Base-by-base conservation (phyloP, 2,888 invertebrate species). In the Oligia latruncula region DNA sequence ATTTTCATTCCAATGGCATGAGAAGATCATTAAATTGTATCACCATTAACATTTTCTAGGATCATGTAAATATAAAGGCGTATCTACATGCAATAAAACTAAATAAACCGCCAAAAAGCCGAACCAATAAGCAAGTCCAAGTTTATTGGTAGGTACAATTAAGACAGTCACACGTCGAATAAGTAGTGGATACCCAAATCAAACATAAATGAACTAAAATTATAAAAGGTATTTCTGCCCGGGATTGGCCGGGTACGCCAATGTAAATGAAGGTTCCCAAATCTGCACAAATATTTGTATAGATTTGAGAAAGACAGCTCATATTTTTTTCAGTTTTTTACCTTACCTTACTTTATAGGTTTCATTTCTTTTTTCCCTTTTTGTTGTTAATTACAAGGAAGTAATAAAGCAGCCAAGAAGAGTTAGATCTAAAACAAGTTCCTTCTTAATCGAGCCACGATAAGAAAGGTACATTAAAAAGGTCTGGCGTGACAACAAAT, bases 401-500 rank as follows among this genome's bases (percentile, higher is more conserved):
- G 80, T 74, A 86, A 82, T 88, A 80, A 85, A 88, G 64, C 80
- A 82, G 78, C 79, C 81, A 74, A 88, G 77, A 78, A 85, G 82
- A 87, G 83, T 84, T 87, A 83, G 84, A 92, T 93, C 90, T 93
- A 91, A 94, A 94, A 93, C 93, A 95, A 95, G 94, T 94, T 94
- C 92, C 88, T 93, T 93, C 93, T 95, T 95, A 95, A 96, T 96
- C 95, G 94, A 94, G 93, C 91, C 88, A 93, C 95, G 96, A 96
- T 96, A 96, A 96, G 96, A 95, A 95, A 95, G 94, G 95, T 96
- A 96, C 97, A 97, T 97, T 97, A 97, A 97, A 96, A 97, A 96
- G 96, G 97, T 96, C 96, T 96, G 97, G 96, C 96, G 96, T 96
- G 97, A 97, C 97, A 97, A 97, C 97, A 97, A 97, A 97, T 97